Percentiles rank a stretch among this genome's conserved stretches.
phyloP scores from a whole-genome alignment of 2,888 invertebrate genomes.

The Muschampia plurimacula region DNA sequence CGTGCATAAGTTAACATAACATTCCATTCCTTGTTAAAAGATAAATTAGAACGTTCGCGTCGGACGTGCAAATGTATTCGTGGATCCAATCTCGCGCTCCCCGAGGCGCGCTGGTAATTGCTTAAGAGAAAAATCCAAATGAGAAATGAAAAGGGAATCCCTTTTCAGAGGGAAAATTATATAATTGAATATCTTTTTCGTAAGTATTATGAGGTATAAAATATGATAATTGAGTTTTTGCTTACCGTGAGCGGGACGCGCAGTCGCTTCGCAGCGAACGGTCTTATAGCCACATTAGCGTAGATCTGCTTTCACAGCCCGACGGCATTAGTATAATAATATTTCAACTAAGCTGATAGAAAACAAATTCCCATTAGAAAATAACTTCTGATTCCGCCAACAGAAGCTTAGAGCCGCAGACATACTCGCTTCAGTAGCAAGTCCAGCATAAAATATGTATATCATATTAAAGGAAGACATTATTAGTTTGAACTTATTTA shows the following conservation, averaged over 20 bases:
- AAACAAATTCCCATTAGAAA: constrained; percentile 13
- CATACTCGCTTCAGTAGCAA: background rate
- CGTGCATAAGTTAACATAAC: constrained; percentile 78
- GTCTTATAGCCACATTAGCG: constrained; percentile 23
- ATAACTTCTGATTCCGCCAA: constrained; percentile 19
- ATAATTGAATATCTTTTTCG: constrained; percentile 85
- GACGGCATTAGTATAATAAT: constrained; percentile 29
- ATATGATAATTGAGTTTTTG: constrained; percentile 85
- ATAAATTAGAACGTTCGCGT: constrained; percentile 73
- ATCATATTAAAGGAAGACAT: no score
- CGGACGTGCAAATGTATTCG: constrained; percentile 68
- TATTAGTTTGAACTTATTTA: no score
- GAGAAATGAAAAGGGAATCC: constrained; percentile 85
- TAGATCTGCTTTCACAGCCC: constrained; percentile 23
- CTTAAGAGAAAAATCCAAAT: constrained; percentile 86
- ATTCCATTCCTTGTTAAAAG: constrained; percentile 75
- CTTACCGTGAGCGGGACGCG: constrained; percentile 65
- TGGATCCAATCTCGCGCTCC: constrained; percentile 72
- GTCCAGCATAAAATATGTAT: background rate
- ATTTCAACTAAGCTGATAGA: constrained; percentile 28
- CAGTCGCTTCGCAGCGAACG: constrained; percentile 43
- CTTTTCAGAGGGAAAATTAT: constrained; percentile 83
- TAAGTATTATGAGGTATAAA: constrained; percentile 85
- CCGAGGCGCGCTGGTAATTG: constrained; percentile 78
- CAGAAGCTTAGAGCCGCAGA: background rate